A percentile compares a stretch with the other conserved stretches of the same genome.
Conservation (phyloP, 1,140 invertebrate genomes). For the Aphidius gifuensis region DNA sequence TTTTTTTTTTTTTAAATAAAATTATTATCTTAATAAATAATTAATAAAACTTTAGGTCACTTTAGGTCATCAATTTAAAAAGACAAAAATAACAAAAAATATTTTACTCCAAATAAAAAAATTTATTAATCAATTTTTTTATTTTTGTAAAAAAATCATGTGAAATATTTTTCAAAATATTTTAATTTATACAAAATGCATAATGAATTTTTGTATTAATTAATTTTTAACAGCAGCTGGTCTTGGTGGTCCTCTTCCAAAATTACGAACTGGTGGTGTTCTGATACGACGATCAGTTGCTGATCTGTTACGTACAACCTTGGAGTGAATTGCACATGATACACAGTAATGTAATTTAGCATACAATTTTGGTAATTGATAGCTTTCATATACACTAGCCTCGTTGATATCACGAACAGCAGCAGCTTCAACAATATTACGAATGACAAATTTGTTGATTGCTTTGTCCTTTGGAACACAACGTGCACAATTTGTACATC, state of each 20-base stretch:
- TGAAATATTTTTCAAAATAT: too few species aligned
- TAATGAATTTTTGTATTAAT: too few species aligned
- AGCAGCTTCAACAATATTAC: slow-evolving; percentile 99
- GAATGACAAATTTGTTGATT: slow-evolving; percentile 99
- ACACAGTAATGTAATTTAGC: slow-evolving; percentile 66
- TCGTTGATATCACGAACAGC: slow-evolving; percentile 98
- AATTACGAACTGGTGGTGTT: slow-evolving; percentile 89
- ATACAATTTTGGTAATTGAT: slow-evolving; percentile 97
- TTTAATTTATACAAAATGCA: too few species aligned
- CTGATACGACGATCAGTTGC: slow-evolving; percentile 94
- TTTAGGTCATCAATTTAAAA: too few species aligned
- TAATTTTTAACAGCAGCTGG: too few species aligned
- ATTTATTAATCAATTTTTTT: too few species aligned
- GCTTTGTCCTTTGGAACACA: slow-evolving; percentile 99
- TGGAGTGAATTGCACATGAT: slow-evolving; percentile 96
- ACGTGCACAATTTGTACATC: slow-evolving; percentile 98
- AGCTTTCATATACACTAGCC: slow-evolving; percentile 88
- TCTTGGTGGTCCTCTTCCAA: slow-evolving; percentile 37
- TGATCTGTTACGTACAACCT: slow-evolving; percentile 97
- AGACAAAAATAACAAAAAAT: too few species aligned
- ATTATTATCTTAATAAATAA: too few species aligned
- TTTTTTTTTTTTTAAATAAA: too few species aligned
- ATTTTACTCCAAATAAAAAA: too few species aligned
- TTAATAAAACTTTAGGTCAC: too few species aligned
- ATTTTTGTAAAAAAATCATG: too few species aligned